These are phyloP conservation scores for Parapsyche elsis DNA, from an alignment of 1,140 invertebrate genomes.

Conservation along the genomic window DNA sequence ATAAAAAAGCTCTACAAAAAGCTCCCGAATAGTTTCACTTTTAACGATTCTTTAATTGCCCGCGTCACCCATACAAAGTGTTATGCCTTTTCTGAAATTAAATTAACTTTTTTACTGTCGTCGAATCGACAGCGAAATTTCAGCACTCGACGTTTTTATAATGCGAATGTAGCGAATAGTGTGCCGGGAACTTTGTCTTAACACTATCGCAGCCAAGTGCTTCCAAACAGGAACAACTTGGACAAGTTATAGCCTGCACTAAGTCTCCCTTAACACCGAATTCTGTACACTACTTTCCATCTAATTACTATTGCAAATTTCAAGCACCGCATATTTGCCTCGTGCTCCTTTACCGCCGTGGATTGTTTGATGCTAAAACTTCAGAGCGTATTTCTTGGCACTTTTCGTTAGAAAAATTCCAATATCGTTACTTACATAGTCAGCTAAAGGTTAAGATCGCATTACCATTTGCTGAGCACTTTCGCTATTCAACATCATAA, in stretches of 20 bases:
- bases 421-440: too few species aligned
- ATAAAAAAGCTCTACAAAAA: slow-evolving; percentile 23
- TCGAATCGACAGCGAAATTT: too few species aligned
- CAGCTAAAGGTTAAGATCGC: background rate
- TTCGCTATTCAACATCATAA: slow-evolving; percentile 30
- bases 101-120: slow-evolving; percentile 12
- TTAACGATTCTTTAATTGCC: too few species aligned
- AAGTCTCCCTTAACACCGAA: background rate
- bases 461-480: background rate
- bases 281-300: slow-evolving; percentile 1
- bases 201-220: background rate
- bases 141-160: background rate
- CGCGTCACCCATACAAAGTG: background rate
- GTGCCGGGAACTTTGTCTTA: background rate
- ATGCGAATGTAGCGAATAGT: background rate
- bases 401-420: too few species aligned
- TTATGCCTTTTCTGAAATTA: background rate
- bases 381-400: too few species aligned
- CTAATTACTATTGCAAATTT: slow-evolving; percentile 24
- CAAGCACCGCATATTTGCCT: background rate
- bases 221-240: background rate
- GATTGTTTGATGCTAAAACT: background rate
- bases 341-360: background rate
- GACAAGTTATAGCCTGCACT: background rate
- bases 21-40: background rate